Evolutionary conservation across 2,113 vertebrate genomes (phyloP), one percentile per base, ranked within the genome.

Genomic region (Guaruba guarouba): DNA sequence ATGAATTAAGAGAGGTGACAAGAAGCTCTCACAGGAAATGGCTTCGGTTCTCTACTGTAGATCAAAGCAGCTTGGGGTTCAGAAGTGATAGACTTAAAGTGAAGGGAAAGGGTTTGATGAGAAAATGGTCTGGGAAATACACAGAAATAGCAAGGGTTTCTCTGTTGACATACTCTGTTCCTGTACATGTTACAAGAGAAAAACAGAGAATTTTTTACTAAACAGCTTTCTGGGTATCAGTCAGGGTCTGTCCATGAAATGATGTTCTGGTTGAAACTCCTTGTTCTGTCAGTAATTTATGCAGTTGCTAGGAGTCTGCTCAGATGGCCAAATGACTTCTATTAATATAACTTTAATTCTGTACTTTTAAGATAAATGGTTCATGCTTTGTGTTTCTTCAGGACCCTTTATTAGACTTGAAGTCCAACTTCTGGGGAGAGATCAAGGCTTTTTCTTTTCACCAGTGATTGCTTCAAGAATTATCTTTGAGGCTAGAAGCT

Each of bases 271-370:
- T 73, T 79, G 69, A 97, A 96, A 44, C 18, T 78, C 57, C 66
- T 89, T 69, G 51, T 84, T 95, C 86, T 89, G 69, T 55, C 52
- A 44, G 84, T 84, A 89, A 95, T 89, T 84, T 95, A 93, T 95
- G 95, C 89, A 89, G 87, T 37, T 92, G 57, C 73, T 89, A 89
- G 48, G 91, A 93, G 48, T 76, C 48, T 91, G 48, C 44, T 95
- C 69, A 67, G 44, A 44, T 89, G 83, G 57, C 70, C 86, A 87
- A 96, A 89, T 73, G 48, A 37, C 48, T 96, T 89, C 84, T 92
- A 82, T 95, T 93, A 97, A 83, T 55, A 84, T 71, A 88, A 88
- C 69, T 95, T 95, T 82, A 71, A 84, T 95, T 95, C 66, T 71
- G 29, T 71, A 33, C 83, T 95, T 96, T 75, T 39, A 88, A 75